Base-by-base conservation (phyloP, 2,888 invertebrate genomes). In the Bugulina stolonifera region DNA sequence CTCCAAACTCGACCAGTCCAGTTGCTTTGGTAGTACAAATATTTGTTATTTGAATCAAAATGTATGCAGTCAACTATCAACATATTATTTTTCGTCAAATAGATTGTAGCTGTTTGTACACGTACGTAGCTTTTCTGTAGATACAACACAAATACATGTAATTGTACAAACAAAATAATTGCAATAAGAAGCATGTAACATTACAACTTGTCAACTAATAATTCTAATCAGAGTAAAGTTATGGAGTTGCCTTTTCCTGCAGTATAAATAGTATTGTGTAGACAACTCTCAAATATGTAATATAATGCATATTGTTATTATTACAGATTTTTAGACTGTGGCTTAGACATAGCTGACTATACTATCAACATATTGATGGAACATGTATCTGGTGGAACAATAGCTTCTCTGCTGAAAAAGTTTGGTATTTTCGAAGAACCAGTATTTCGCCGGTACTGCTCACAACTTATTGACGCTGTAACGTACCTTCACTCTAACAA, bases 401-500 rank as follows among this genome's bases (percentile, higher is more conserved):
- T 64, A 32, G 29, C 64, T 32, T 64, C 64, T 34, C 64, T 64
- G 10, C 34, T 64, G 27, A 64, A 64, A 34, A 64, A 64, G 32
- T 64, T 64, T 32, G 64, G 64, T n/a, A 64, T 32, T 32, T 64
- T 64, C n/a, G 64, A 64, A 32, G 64, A 64, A 32, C 64, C 29
- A 25, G 32, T 64, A 22, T 64, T 64, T 27, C 64, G 32, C 3
- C 64, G 64, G 32, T 64, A 64, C 32, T 23, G 25, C 3, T 64
- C 64, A 1, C 64, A 64, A 32, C 32, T 64, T 5, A 64, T 64
- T 18, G 64, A 64, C n/a, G 64, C 64, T 29, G 64, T 64, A 14
- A 64, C 64, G 5, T 64, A 64, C 64, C 64, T 64, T 14, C 64
- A 64, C n/a, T 64, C 64, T 27, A 64, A 64, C 64, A 64, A 64